phyloP scores from a whole-genome alignment of 1,140 invertebrate species.

The Euwallacea fornicatus region DNA sequence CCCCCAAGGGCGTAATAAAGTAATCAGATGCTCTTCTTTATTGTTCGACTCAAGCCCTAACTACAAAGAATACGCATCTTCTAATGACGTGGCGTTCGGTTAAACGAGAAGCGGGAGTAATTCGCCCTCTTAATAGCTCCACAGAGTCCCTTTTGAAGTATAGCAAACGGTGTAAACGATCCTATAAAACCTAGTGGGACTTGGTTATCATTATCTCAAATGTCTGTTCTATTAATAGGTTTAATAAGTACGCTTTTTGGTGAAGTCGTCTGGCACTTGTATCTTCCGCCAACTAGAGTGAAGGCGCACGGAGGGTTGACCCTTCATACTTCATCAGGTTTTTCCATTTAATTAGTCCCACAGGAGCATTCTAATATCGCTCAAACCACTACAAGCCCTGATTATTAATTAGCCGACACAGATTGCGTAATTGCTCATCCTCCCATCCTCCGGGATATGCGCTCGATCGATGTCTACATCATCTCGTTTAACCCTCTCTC shows the following conservation, averaged over 20 bases:
- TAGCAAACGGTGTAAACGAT: conserved; percentile 29
- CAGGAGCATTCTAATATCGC: conserved; percentile 3
- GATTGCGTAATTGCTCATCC: conserved; percentile 48
- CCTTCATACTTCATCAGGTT: background rate
- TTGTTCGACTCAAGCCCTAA: conserved; percentile 39
- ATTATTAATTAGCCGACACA: conserved; percentile 48
- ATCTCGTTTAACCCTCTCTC: conserved; percentile 41
- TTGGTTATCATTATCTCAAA: conserved; percentile 24
- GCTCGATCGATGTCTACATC: conserved; percentile 47
- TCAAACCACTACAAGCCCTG: conserved; percentile 2
- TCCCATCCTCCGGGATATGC: conserved; percentile 46
- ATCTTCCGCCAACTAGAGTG: too few species aligned
- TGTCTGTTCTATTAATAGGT: background rate
- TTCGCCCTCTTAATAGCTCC: conserved; percentile 37
- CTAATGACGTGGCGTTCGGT: conserved; percentile 44
- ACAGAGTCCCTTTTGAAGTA: conserved; percentile 30
- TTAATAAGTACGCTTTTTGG: background rate
- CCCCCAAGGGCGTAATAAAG: conserved; percentile 36
- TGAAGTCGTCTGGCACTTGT: too few species aligned
- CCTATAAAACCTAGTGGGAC: conserved; percentile 30
- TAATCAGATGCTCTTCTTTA: conserved; percentile 43
- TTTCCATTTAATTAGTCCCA: background rate
- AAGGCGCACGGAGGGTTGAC: background rate
- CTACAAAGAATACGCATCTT: conserved; percentile 42
- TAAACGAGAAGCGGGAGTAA: conserved; percentile 37